Evolutionary conservation across 2,888 invertebrate species (phyloP).

Genomic region (Leucoptera coffeella): DNA sequence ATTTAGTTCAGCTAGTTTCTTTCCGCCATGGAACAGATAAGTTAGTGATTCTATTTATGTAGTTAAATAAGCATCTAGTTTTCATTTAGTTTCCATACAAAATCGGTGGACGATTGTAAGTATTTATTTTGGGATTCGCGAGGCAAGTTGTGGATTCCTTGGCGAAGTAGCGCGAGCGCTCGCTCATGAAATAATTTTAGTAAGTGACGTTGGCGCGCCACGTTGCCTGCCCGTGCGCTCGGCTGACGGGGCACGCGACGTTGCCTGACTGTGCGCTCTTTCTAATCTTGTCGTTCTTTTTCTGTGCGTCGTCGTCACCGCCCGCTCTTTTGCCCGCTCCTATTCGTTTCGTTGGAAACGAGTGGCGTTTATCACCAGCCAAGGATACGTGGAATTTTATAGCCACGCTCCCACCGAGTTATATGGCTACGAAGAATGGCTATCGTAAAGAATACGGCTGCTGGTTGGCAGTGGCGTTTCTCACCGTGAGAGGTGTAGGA

Average conservation of each 20-base stretch:
- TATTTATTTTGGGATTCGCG: too few relatives aligned
- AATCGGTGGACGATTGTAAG: too few relatives aligned
- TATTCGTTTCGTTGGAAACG: slow-evolving; percentile 22
- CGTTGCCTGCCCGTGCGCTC: slow-evolving; percentile 37
- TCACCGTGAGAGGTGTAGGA: background rate
- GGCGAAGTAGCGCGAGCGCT: slow-evolving; percentile 20
- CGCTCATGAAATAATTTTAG: slow-evolving; percentile 53
- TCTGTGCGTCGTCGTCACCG: slow-evolving; percentile 46
- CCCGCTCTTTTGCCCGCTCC: slow-evolving; percentile 30
- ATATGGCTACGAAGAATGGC: slow-evolving; percentile 35
- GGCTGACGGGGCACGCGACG: slow-evolving; percentile 42
- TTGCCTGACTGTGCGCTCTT: slow-evolving; percentile 48
- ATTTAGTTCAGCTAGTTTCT: too few relatives aligned
- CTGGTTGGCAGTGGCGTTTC: slow-evolving; percentile 2
- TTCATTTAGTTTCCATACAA: too few relatives aligned
- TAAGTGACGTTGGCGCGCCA: slow-evolving; percentile 44
- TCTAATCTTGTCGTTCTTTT: slow-evolving; percentile 55
- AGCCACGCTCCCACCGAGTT: slow-evolving; percentile 21
- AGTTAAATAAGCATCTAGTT: too few relatives aligned
- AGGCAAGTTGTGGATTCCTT: too few relatives aligned
- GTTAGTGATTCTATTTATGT: too few relatives aligned
- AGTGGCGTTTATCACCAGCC: slow-evolving; percentile 46
- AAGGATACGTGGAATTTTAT: slow-evolving; percentile 39
- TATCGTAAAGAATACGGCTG: slow-evolving; percentile 25
- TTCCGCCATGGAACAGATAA: too few relatives aligned